Evolutionary conservation across 2,113 vertebrate genomes (phyloP), one percentile per base, ranked within the genome.

Genomic region (Otocyon megalotis): DNA sequence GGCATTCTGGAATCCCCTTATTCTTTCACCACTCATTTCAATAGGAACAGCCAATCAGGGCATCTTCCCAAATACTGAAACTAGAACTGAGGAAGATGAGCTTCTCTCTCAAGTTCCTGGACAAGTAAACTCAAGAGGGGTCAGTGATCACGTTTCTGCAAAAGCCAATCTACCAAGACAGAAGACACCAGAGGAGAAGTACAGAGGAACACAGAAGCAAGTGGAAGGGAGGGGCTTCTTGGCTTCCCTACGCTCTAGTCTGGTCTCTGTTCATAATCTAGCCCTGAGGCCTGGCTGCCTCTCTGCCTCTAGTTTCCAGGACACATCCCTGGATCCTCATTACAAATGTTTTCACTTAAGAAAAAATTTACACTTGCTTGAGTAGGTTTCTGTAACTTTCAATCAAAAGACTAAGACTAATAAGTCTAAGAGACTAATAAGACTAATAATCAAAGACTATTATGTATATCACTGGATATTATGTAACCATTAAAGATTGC

Each of bases 401-500:
- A 63, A 30, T 54, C 58, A 90, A 93, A 97, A 54, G 56, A 87
- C 11, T 90, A 43, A 43, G 43, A 43, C 43, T 43, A 43, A 1
- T 43, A 43, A 43, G 43, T 43, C 43, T 43, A 43, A 43, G 43
- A 43, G 43, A 43, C 43, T 43, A 43, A 43, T 43, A 43, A 43
- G 43, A 43, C 43, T 43, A 43, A 43, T 43, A 43, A 43, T 43
- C 43, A 43, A 1, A 43, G 77, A 84, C 15, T 30, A 69, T 89
- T 69, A 22, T 8, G 32, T 3, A 7, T 50, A 60, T 35, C 28
- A 26, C 1, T 76, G 32, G 26, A 2, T 83, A 84, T 69, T 50
- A 81, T 35, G 16, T 63, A 88, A 95, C 22, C 35, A 76, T 83
- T 84, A 90, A 67, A 71, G 56, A 77, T 91, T 94, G 77, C 81